Evolutionary conservation across 2,888 invertebrate species (phyloP), one percentile per base, ranked within the genome.

Genomic region (Carterocephalus palaemon): DNA sequence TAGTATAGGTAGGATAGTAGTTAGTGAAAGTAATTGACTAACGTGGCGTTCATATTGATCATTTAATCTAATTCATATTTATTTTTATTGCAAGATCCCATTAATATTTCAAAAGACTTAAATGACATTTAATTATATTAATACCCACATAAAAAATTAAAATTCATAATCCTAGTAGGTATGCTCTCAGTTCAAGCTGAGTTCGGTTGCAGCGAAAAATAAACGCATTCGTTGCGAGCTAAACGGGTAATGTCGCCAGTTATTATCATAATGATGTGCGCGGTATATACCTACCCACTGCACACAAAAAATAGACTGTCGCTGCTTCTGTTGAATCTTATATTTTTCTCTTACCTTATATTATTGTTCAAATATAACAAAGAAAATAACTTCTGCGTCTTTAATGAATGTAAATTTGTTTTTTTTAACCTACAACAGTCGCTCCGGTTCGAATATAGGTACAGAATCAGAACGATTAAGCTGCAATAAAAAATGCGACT

Each of bases 231-330:
- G 68, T 67, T 54, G 67, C 66, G 57, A 60, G 64, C 70, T 77
- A 78, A 77, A 76, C 72, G 73, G 68, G 75, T 75, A 79, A 78
- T 78, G 74, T 70, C 56, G 60, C 71, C 72, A 66, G 74, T 72
- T 76, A 78, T 81, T 78, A 78, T 75, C 69, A 79, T 77, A 78
- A 81, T 76, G 79, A 78, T 70, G 70, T 70, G 68, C 70, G 67
- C 61, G 59, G 70, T 67, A 65, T 65, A 67, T 58, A 62, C 59
- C 61, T 19, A 19, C 33, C 28, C n/a, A 24, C 19, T 60, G 62
- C 57, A 59, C 59, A 60, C 66, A 64, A 64, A 66, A 67, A 5
- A 3, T 7, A 16, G 15, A 31, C 40, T 9, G n/a, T 31, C 40
- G 40, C 22, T 29, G 29, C n/a, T n/a, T n/a, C n/a, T n/a, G n/a